Percentiles rank a stretch among this genome's conserved stretches.
These are phyloP conservation scores for Pseudococcus longispinus DNA, from an alignment of 2,888 invertebrate genomes.

Conservation along the genomic window DNA sequence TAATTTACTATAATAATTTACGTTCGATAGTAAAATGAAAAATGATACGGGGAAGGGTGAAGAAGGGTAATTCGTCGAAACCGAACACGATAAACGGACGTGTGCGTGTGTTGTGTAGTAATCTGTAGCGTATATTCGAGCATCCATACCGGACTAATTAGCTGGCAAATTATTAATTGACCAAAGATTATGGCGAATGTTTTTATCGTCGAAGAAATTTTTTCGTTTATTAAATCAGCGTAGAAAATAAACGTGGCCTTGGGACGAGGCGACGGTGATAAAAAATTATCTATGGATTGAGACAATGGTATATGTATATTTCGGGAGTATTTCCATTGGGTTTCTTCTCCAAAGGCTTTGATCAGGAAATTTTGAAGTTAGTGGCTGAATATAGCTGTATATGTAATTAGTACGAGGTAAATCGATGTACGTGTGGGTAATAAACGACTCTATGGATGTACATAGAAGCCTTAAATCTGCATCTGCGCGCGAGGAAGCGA, in stretches of 20 bases:
- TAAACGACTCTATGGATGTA: not conserved
- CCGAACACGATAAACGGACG: not conserved
- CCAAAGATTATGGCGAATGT: not conserved
- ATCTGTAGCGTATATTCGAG: not conserved
- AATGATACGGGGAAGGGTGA: not conserved
- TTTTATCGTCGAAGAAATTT: not conserved
- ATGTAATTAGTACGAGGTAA: not conserved
- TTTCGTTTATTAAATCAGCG: not conserved
- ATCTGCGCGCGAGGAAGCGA: not conserved
- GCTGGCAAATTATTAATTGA: constrained; percentile 1
- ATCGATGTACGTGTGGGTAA: not conserved
- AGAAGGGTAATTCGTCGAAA: not conserved
- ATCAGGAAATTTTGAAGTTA: no score
- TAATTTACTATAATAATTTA: not conserved
- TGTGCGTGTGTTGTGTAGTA: not conserved
- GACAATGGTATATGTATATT: not conserved
- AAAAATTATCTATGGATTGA: not conserved
- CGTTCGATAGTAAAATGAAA: no score
- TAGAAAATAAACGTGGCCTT: not conserved
- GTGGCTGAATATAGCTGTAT: not conserved
- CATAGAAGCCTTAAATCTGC: not conserved
- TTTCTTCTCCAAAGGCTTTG: no score
- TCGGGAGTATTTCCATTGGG: not conserved
- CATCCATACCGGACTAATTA: not conserved
- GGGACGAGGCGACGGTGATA: not conserved